These are phyloP conservation scores for Muraenolepis orangiensis DNA, from an alignment of 2,797 vertebrate species.

Conservation along the genomic window DNA sequence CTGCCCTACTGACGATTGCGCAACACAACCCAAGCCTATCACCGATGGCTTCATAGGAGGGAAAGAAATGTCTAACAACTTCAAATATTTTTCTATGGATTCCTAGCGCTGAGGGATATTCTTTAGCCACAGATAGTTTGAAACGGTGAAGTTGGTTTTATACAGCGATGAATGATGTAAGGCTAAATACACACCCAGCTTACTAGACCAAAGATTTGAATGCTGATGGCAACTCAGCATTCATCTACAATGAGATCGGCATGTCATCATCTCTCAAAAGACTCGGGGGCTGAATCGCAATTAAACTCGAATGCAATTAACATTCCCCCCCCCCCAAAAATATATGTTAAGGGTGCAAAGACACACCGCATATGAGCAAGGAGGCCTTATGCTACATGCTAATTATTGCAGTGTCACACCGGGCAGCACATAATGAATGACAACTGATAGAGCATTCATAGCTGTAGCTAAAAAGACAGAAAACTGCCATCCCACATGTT, in stretches of 20 bases:
- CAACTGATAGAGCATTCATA: not conserved
- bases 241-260: not conserved
- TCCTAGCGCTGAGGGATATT: not conserved
- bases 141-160: not conserved
- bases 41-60: slow-evolving; percentile 3
- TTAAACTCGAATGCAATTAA: not conserved
- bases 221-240: no score
- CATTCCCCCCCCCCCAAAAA: no score
- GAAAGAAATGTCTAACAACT: not conserved
- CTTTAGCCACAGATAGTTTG: not conserved
- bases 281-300: not conserved
- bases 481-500: not conserved
- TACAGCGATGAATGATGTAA: not conserved
- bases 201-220: no score
- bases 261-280: not conserved
- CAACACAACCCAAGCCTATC: not conserved
- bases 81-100: not conserved
- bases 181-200: no score
- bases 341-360: not conserved
- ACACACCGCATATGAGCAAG: not conserved
- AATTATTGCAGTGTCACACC: not conserved
- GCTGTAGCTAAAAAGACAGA: not conserved
- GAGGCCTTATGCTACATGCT: not conserved
- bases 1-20: not conserved
- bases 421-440: not conserved